Evolutionary conservation across 2,888 invertebrate species (phyloP).

Genomic region (Gerris lacustris): DNA sequence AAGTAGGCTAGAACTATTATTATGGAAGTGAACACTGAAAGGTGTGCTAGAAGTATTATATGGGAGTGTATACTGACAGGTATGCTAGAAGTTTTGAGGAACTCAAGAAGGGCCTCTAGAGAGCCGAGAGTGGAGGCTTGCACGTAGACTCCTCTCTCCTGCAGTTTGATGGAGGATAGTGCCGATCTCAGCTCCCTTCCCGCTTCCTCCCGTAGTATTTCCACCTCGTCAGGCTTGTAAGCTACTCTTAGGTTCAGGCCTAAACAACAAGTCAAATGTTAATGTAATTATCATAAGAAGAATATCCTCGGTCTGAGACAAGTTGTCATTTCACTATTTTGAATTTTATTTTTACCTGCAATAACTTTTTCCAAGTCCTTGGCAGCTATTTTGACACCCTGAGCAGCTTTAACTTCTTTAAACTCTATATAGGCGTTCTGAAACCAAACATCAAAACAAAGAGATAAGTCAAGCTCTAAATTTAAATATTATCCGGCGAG

Average conservation of each 20-base stretch:
- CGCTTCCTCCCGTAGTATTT: conserved; percentile 74
- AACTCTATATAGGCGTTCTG: conserved; percentile 86
- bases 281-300: not conserved
- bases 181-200: conserved; percentile 77
- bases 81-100: conserved; percentile 80
- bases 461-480: too few species aligned
- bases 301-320: not conserved
- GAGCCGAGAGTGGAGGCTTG: conserved; percentile 99
- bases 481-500: too few species aligned
- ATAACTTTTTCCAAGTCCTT: conserved; percentile 97
- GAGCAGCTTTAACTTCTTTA: conserved; percentile 89
- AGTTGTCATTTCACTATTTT: not conserved
- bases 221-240: conserved; percentile 85
- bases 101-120: conserved; percentile 88
- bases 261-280: conserved; percentile 24
- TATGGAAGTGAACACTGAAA: too few species aligned
- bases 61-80: conserved; percentile 54
- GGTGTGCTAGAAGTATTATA: too few species aligned
- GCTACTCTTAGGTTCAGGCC: conserved; percentile 87
- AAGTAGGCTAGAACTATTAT: too few species aligned
- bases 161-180: conserved; percentile 79
- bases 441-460: conserved; percentile 19
- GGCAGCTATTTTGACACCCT: conserved; percentile 96
- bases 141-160: conserved; percentile 92
- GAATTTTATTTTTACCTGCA: conserved; percentile 45